A percentile compares a stretch with the other conserved stretches of the same genome.
phyloP scores from a whole-genome alignment of 2,888 invertebrate genomes.

The Caradrina clavipalpis region DNA sequence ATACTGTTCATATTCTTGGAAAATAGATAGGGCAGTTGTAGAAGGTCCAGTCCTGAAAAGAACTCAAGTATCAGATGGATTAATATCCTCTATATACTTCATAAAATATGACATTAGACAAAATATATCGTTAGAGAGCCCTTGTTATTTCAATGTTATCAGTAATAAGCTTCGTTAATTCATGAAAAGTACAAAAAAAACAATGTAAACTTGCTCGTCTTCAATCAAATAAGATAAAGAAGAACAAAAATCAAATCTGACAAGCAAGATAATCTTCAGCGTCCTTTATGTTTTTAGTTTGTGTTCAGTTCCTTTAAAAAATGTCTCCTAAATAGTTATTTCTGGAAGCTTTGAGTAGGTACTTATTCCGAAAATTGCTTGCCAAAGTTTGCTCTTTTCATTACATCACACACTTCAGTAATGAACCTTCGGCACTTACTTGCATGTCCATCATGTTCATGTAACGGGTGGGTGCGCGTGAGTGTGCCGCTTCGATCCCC shows the following conservation, averaged over 20 bases:
- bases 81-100: no score
- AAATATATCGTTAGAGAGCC: no score
- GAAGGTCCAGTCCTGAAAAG: conserved; percentile 24
- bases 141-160: no score
- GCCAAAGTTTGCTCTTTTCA: background rate
- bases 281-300: background rate
- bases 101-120: no score
- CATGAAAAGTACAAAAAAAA: no score
- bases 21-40: background rate
- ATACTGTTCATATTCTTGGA: conserved; percentile 47
- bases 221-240: no score
- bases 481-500: conserved; percentile 67
- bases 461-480: conserved; percentile 81
- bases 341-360: background rate
- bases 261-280: no score
- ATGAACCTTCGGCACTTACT: conserved; percentile 26
- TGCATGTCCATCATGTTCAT: conserved; percentile 67
- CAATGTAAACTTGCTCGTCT: no score
- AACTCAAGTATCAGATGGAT: background rate
- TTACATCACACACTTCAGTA: background rate
- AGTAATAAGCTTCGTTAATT: no score
- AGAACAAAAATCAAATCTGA: no score
- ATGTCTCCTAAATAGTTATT: background rate
- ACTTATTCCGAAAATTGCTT: background rate
- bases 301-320: background rate